These are phyloP conservation scores for Vireo griseus DNA, from an alignment of 2,797 vertebrate genomes.

Conservation along the genomic window DNA sequence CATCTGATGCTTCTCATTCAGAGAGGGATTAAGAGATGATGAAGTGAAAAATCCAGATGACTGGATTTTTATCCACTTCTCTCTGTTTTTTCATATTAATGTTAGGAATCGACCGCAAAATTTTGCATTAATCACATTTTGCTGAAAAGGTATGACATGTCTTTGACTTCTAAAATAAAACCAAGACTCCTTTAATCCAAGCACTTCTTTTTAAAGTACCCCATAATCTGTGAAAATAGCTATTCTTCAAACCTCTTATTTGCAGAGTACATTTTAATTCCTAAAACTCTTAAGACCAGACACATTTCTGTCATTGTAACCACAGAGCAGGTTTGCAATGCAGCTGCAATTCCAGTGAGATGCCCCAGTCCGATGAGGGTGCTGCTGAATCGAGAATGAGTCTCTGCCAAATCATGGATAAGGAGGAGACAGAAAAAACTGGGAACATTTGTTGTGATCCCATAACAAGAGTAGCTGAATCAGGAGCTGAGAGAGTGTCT, in stretches of 20 bases:
- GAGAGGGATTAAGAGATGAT: background rate
- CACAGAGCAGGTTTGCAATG: background rate
- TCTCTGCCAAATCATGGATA: background rate
- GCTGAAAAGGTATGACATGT: background rate
- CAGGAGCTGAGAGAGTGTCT: background rate
- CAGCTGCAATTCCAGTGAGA: background rate
- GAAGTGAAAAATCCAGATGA: background rate
- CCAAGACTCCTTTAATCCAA: background rate
- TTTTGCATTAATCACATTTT: conserved; percentile 29
- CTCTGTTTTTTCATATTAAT: background rate
- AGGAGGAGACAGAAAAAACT: background rate
- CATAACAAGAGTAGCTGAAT: background rate
- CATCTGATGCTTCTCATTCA: background rate
- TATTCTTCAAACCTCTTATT: conserved; percentile 7
- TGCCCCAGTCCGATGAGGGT: background rate
- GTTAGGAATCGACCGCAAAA: background rate
- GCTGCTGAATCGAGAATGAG: background rate
- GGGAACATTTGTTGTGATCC: background rate
- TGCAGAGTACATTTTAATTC: background rate
- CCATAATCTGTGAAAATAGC: conserved; percentile 5
- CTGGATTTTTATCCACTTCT: background rate
- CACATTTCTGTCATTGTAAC: background rate
- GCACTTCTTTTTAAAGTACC: background rate
- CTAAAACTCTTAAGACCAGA: background rate
- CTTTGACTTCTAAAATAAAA: conserved; percentile 39